Evolutionary conservation across 2,113 vertebrate genomes (phyloP), one percentile per base, ranked within the genome.

Genomic region (Zosterops lateralis): DNA sequence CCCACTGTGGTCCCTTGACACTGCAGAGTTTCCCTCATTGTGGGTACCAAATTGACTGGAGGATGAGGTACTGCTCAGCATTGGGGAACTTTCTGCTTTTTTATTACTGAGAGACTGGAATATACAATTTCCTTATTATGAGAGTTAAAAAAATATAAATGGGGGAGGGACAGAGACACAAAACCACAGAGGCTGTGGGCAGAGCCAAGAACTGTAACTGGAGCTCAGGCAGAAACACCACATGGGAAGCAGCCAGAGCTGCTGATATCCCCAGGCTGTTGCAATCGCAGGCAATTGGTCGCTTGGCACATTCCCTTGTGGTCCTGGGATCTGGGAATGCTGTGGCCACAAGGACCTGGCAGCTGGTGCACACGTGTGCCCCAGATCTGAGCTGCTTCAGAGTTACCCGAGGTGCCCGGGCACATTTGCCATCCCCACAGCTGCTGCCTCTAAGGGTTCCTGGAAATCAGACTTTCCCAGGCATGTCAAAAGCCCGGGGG

Each of bases 1-100:
- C 16, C 18, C 3, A 2, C 29, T 31, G 26, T n/a, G 21, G 5
- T 68, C 32, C 65, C 42, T 54, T 0, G 0, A 44, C 26, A 58
- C 4, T 17, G 28, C 34, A 47, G 18, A 29, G 18, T 22, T 47
- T 71, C 40, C 42, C 31, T 26, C 36, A 16, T 4, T 0, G 0
- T 24, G 31, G 22, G 53, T 66, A 93, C 42, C 28, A 71, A n/a
- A 42, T 0, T 47, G 60, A 18, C 45, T 28, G 17, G 28, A 86
- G 31, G 22, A 73, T 28, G 21, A 76, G 20, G 45, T 25, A 17
- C 50, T 68, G 70, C 74, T 80, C 60, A 54, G 34, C 36, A 21
- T 53, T 71, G 28, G 71, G 57, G 12, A 95, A 31, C 58, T 10
- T 45, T 22, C 54, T 72, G 50, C 42, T 73, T 32, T 80, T 75